phyloP scores from a whole-genome alignment of 2,888 invertebrate species.

The Heliothis peltigera region DNA sequence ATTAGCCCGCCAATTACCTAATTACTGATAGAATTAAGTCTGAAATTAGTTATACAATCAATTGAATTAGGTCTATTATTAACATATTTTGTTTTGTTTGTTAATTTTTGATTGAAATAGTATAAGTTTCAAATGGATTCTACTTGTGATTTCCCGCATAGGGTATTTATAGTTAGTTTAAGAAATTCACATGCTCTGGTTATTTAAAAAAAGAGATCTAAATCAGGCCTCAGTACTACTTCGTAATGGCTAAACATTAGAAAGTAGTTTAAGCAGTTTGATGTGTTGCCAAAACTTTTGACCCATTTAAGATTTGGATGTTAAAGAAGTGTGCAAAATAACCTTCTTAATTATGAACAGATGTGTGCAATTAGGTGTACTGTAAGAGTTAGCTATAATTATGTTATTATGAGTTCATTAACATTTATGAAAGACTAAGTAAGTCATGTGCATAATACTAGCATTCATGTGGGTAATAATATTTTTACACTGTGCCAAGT shows the following conservation, averaged over 20 bases:
- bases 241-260: conserved; percentile 36
- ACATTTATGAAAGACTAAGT: conserved; percentile 31
- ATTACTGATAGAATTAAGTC: conserved; percentile 24
- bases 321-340: conserved; percentile 57
- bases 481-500: no score
- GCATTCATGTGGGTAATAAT: no score
- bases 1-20: conserved; percentile 35
- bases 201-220: conserved; percentile 26
- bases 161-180: conserved; percentile 8
- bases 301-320: conserved; percentile 72
- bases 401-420: conserved; percentile 40
- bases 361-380: conserved; percentile 3
- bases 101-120: background rate
- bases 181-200: conserved; percentile 19
- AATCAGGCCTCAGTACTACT: conserved; percentile 46
- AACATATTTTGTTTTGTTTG: background rate
- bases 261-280: conserved; percentile 66
- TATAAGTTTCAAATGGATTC: conserved; percentile 3
- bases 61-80: conserved; percentile 2
- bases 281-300: conserved; percentile 77
- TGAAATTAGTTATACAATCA: conserved; percentile 1
- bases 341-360: conserved; percentile 34
- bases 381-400: conserved; percentile 11
- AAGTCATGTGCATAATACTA: conserved; percentile 3
- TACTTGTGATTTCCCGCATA: conserved; percentile 13